These are phyloP conservation scores for Brachyhypopomus gauderio DNA, from an alignment of 2,113 vertebrate genomes.

Conservation along the genomic window DNA sequence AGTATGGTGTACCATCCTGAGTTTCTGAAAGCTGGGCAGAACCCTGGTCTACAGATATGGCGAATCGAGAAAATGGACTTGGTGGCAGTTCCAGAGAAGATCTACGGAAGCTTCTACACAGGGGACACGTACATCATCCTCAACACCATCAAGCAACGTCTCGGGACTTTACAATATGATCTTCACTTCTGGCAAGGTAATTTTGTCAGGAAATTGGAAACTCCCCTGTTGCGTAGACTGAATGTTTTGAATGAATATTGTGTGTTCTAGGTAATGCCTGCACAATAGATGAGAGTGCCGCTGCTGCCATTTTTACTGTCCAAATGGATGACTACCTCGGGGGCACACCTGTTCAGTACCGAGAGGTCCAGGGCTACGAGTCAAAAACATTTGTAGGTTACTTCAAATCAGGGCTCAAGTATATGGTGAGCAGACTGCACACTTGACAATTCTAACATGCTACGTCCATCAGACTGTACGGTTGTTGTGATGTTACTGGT, in stretches of 20 bases:
- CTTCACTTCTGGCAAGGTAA: slow-evolving; percentile 98
- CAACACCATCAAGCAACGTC: slow-evolving; percentile 90
- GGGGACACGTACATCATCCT: slow-evolving; percentile 94
- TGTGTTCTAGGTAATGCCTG: slow-evolving; percentile 60
- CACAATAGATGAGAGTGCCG: slow-evolving; percentile 93
- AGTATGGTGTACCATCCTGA: slow-evolving; percentile 90
- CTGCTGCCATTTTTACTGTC: slow-evolving; percentile 93
- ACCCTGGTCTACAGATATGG: slow-evolving; percentile 94
- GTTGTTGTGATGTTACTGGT: not conserved
- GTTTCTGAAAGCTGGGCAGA: slow-evolving; percentile 87
- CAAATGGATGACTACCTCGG: slow-evolving; percentile 95
- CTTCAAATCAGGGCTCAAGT: slow-evolving; percentile 95
- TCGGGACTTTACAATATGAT: slow-evolving; percentile 89
- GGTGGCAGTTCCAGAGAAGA: slow-evolving; percentile 88
- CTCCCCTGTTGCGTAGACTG: no score
- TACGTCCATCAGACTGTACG: not conserved
- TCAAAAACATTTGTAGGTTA: slow-evolving; percentile 91
- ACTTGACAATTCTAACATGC: not conserved
- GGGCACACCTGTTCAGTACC: slow-evolving; percentile 89
- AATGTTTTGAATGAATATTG: no score
- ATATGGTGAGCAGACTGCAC: slow-evolving; percentile 82
- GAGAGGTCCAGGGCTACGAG: slow-evolving; percentile 91
- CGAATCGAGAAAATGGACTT: slow-evolving; percentile 94
- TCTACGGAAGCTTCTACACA: slow-evolving; percentile 92
- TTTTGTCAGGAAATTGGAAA: no score